phyloP scores from a whole-genome alignment of 2,797 vertebrate species.

The Poeciliopsis turneri region DNA sequence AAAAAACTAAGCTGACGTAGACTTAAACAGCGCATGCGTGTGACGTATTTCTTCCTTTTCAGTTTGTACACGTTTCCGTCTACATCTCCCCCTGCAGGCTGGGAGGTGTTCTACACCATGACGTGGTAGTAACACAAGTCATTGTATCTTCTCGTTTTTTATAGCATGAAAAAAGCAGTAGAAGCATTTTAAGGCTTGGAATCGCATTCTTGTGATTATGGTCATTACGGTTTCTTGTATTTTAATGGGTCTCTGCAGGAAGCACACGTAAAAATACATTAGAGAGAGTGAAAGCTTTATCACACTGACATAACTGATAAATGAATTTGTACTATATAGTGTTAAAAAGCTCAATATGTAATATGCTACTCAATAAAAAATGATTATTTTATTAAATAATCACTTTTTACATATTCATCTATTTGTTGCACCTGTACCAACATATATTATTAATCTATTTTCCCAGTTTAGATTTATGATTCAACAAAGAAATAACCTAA shows the following conservation, averaged over 20 bases:
- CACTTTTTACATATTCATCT: background rate
- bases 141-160: background rate
- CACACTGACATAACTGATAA: too few species aligned
- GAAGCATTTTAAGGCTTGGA: background rate
- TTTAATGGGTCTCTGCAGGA: too few species aligned
- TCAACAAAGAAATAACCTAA: background rate
- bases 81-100: constrained; percentile 38
- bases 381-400: background rate
- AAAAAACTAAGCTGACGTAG: constrained; percentile 74
- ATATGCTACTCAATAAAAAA: background rate
- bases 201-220: background rate
- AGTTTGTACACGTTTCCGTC: fast-evolving
- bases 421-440: background rate
- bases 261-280: background rate
- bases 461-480: background rate
- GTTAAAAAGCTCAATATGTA: background rate
- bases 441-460: background rate
- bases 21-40: constrained; percentile 70
- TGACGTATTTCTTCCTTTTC: fast-evolving
- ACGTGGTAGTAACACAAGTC: background rate
- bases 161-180: background rate
- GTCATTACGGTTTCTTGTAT: too few species aligned
- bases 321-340: background rate
- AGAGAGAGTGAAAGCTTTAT: background rate
- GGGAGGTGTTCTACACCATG: constrained; percentile 21